A percentile compares a stretch with the other conserved stretches of the same genome.
These are phyloP conservation scores for Seriola rivoliana DNA, from an alignment of 2,113 vertebrate species.

Conservation along the genomic window DNA sequence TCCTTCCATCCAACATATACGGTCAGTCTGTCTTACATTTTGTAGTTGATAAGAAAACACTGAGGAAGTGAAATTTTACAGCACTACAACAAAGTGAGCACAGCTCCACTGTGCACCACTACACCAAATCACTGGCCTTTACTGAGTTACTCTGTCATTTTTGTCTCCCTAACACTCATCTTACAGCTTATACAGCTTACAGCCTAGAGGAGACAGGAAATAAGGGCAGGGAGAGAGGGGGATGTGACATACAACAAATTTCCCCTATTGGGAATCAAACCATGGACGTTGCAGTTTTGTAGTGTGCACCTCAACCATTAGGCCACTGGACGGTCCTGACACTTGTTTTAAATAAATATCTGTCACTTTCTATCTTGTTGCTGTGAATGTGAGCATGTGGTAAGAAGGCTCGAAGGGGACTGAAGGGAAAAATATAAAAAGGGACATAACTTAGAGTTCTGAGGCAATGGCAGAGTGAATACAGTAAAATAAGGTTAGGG, in stretches of 20 bases:
- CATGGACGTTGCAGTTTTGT: not conserved
- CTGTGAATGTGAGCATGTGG: no score
- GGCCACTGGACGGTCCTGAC: not conserved
- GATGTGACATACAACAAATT: not conserved
- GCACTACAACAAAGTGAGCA: not conserved
- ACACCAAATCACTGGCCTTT: no score
- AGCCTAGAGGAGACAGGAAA: not conserved
- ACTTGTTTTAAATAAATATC: not conserved
- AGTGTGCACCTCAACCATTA: not conserved
- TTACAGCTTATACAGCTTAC: not conserved
- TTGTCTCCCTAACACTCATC: not conserved
- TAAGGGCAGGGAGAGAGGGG: not conserved
- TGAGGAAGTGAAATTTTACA: not conserved
- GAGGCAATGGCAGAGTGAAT: not conserved
- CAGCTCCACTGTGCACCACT: not conserved
- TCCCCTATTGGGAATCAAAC: not conserved
- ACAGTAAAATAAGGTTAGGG: not conserved
- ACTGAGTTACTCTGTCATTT: not conserved
- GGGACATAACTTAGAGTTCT: not conserved
- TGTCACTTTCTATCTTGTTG: not conserved
- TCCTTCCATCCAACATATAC: no score
- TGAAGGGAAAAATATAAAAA: not conserved
- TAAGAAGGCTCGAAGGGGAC: no score
- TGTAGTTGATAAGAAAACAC: not conserved
- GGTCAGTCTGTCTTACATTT: no score